phyloP scores from a whole-genome alignment of 2,888 invertebrate species.

The Diabrotica balteata region DNA sequence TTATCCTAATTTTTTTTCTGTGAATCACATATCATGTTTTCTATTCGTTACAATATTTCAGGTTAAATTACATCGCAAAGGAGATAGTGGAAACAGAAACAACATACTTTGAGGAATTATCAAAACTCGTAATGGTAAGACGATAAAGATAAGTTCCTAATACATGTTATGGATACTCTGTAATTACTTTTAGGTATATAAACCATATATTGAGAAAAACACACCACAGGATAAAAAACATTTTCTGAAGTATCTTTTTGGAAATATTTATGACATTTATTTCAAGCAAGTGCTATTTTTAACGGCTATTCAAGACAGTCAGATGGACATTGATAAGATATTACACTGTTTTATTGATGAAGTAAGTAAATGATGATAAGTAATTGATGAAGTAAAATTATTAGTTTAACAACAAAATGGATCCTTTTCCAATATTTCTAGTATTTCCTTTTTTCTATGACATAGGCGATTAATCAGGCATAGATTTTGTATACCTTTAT shows the following conservation, averaged over 20 bases:
- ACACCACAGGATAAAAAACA: not conserved
- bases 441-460: too few relatives aligned
- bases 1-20: too few relatives aligned
- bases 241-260: not conserved
- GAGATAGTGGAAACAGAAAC: not conserved
- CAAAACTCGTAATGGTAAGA: not conserved
- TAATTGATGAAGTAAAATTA: too few relatives aligned
- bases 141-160: not conserved
- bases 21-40: too few relatives aligned
- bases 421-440: too few relatives aligned
- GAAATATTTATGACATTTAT: not conserved
- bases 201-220: slow-evolving; percentile 1
- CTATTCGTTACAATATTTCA: not conserved
- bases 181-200: not conserved
- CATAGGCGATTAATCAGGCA: too few relatives aligned
- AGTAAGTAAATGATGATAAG: too few relatives aligned
- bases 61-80: not conserved
- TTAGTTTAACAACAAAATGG: too few relatives aligned
- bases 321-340: not conserved
- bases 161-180: not conserved
- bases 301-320: not conserved
- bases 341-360: not conserved
- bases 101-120: not conserved
- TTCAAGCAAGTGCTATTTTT: not conserved
- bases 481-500: too few relatives aligned